Base-by-base conservation (phyloP, 1,140 invertebrate genomes). In the Bombus superbus region DNA sequence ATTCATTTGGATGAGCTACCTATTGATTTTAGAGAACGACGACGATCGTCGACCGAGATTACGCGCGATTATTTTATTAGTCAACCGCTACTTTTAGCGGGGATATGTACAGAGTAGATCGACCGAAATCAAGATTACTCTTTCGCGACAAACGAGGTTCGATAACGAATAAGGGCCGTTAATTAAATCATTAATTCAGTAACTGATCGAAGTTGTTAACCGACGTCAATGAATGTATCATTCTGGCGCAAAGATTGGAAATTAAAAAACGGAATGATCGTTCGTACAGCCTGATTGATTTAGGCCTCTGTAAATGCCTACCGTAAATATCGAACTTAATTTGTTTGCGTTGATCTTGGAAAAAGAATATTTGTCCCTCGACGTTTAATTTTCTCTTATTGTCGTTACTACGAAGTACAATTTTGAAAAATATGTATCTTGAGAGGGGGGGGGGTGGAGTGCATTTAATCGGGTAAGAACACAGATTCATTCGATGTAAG, bases 21-120 rank as follows among this genome's bases (percentile, higher is more conserved):
- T 81, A 81, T 81, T 35, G 79, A 81, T 73, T 73, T 81, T 53
- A 28, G 22, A n/a, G 25, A 59, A 59, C 69, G 8, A 62, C n/a
- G 59, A 18, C 6, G 38, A 81, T 62, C n/a, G 38, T 32, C 11
- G 2, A 18, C 5, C 15, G 35, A 42, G 35, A 81, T 81, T 81
- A 74, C 9, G 3, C 0, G 25, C 4, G 72, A 42, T 38, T 13
- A 57, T 57, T 57, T 44, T 44, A 3, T 44, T 28, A 28, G 28
- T 2, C 13, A n/a, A 15, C 5, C n/a, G 28, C 0, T 44, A 22
- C 15, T 66, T 64, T 66, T 22, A 10, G 38, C 0, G 68, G 0
- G 28, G 1, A 40, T 38, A 25, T 25, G 10, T 4, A 40, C 68
- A 10, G n/a, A 8, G 0, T 40, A 11, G 11, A 28, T 69, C 22